Evolutionary conservation across 1,140 invertebrate genomes (phyloP).

Genomic region (Lordiphosa clarofinis): DNA sequence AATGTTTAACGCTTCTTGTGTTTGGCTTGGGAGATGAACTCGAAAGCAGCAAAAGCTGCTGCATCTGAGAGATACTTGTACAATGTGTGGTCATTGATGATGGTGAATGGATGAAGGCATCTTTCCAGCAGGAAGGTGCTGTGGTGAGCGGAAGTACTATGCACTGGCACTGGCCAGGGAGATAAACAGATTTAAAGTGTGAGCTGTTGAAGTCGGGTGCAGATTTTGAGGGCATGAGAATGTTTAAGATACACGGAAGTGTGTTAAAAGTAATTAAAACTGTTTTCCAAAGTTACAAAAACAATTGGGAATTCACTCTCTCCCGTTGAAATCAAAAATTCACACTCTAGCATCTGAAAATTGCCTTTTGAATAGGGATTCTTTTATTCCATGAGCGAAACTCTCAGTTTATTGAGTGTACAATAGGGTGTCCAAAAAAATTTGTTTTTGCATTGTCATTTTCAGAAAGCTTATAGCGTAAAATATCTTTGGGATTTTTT

Average conservation of each 20-base stretch:
- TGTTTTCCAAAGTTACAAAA: too few relatives aligned
- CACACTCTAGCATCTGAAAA: too few relatives aligned
- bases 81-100: constrained; percentile 47
- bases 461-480: too few relatives aligned
- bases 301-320: too few relatives aligned
- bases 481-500: too few relatives aligned
- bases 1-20: constrained; percentile 57
- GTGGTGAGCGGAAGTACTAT: constrained; percentile 30
- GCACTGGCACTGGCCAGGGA: constrained; percentile 18
- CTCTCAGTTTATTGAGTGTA: too few relatives aligned
- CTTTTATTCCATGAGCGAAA: too few relatives aligned
- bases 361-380: too few relatives aligned
- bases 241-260: not conserved
- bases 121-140: constrained; percentile 14
- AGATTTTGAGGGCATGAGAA: constrained; percentile 2
- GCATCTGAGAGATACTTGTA: constrained; percentile 24
- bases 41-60: constrained; percentile 7
- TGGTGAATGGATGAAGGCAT: constrained; percentile 11
- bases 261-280: too few relatives aligned
- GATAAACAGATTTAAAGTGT: constrained; percentile 24
- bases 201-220: not conserved
- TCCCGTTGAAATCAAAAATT: too few relatives aligned
- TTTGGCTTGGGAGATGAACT: constrained; percentile 32
- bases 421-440: too few relatives aligned
- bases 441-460: too few relatives aligned